Conservation (phyloP, 2,888 invertebrate species). For the Amblyjoppa proteus region DNA sequence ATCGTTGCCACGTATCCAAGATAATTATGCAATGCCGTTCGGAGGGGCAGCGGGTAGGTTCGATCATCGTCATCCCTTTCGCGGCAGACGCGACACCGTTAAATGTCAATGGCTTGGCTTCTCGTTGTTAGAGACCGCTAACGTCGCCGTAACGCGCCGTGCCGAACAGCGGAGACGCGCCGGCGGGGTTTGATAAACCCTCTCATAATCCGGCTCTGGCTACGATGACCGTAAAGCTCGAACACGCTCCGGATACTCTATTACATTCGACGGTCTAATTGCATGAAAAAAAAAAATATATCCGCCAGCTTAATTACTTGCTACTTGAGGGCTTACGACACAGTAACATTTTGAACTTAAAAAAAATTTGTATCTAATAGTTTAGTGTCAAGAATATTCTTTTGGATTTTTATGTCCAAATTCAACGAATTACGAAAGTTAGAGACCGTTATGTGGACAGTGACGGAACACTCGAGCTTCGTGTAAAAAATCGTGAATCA, state of each 20-base stretch:
- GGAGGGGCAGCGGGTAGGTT: constrained; percentile 55
- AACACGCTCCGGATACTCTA: constrained; percentile 49
- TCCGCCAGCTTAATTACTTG: too few relatives aligned
- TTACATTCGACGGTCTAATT: constrained; percentile 53
- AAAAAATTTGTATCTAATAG: too few relatives aligned
- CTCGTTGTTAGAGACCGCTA: constrained; percentile 70
- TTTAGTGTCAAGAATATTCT: too few relatives aligned
- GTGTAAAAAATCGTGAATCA: too few relatives aligned
- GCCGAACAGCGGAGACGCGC: constrained; percentile 13
- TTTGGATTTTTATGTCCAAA: too few relatives aligned
- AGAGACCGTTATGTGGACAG: too few relatives aligned
- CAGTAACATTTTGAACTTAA: too few relatives aligned
- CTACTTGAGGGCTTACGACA: too few relatives aligned
- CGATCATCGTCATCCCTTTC: constrained; percentile 69
- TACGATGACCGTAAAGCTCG: constrained; percentile 59
- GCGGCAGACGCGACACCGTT: constrained; percentile 76
- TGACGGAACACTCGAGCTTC: too few relatives aligned
- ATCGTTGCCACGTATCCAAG: constrained; percentile 64
- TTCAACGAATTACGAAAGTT: too few relatives aligned
- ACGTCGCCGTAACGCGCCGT: constrained; percentile 62
- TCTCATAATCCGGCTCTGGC: constrained; percentile 60
- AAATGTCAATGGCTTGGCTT: constrained; percentile 79
- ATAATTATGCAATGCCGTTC: constrained; percentile 72
- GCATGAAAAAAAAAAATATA: constrained; percentile 1
- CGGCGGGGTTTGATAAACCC: constrained; percentile 63